Percentiles rank a stretch among this genome's conserved stretches.
phyloP scores from a whole-genome alignment of 2,888 invertebrate genomes.

The Acheta domesticus region DNA sequence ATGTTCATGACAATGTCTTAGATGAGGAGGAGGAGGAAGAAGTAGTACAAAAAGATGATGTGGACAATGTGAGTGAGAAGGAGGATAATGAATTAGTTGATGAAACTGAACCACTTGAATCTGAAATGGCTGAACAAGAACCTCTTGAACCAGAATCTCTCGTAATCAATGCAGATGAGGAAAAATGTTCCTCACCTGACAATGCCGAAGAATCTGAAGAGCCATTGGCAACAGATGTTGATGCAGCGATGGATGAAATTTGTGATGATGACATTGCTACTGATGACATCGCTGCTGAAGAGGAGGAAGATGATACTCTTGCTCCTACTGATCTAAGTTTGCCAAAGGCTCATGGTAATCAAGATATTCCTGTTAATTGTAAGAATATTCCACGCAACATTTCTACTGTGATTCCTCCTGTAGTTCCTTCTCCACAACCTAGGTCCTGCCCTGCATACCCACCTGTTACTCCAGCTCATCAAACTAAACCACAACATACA shows the following conservation, averaged over 20 bases:
- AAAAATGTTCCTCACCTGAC: neutral
- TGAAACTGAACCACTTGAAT: slow-evolving; percentile 21
- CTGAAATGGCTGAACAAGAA: slow-evolving; percentile 12
- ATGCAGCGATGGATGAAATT: neutral
- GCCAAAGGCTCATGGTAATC: slow-evolving; percentile 30
- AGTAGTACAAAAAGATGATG: slow-evolving; percentile 31
- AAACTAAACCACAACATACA: slow-evolving; percentile 30
- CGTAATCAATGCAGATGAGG: slow-evolving; percentile 19
- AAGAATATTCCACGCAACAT: slow-evolving; percentile 23
- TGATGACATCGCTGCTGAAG: neutral
- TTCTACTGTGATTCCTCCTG: slow-evolving; percentile 24
- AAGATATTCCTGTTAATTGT: slow-evolving; percentile 12
- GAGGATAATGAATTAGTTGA: slow-evolving; percentile 44
- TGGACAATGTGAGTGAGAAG: slow-evolving; percentile 41
- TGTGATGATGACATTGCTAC: neutral
- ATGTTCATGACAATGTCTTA: slow-evolving; percentile 39
- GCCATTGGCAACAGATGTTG: neutral
- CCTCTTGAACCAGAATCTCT: slow-evolving; percentile 11
- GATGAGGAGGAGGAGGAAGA: slow-evolving; percentile 41
- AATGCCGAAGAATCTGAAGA: slow-evolving; percentile 20
- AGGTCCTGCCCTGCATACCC: slow-evolving; percentile 21
- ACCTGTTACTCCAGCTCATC: slow-evolving; percentile 32
- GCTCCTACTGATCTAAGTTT: slow-evolving; percentile 35
- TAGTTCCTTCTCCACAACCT: slow-evolving; percentile 19
- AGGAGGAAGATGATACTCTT: slow-evolving; percentile 21